These are phyloP conservation scores for Belgica antarctica DNA, from an alignment of 2,888 invertebrate species.

Conservation along the genomic window DNA sequence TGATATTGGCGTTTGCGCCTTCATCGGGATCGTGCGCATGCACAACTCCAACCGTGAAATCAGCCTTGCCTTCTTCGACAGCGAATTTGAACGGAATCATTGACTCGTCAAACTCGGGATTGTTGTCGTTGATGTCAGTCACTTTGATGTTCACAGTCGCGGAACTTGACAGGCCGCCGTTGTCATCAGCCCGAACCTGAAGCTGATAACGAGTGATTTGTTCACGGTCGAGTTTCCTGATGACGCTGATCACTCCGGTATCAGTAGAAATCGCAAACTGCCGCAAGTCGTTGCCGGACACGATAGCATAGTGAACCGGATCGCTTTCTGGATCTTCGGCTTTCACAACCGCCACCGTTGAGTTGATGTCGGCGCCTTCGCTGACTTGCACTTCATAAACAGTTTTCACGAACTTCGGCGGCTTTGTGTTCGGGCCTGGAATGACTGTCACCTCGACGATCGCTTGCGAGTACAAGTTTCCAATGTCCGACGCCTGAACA, in stretches of 20 bases:
- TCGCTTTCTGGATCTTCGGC: conserved; percentile 89
- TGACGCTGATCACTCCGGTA: conserved; percentile 86
- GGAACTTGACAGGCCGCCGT: conserved; percentile 75
- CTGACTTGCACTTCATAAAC: conserved; percentile 85
- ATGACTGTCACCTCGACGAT: conserved; percentile 82
- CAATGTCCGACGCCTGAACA: conserved; percentile 76
- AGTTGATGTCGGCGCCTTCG: conserved; percentile 84
- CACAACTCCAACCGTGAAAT: conserved; percentile 70
- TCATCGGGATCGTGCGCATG: conserved; percentile 84
- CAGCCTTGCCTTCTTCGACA: conserved; percentile 69
- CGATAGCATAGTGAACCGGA: conserved; percentile 77
- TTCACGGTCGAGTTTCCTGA: conserved; percentile 80
- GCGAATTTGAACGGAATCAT: conserved; percentile 74
- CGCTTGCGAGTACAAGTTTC: conserved; percentile 77
- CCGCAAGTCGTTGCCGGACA: conserved; percentile 84
- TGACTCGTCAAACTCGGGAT: conserved; percentile 76
- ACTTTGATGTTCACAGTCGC: conserved; percentile 85
- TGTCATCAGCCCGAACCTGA: conserved; percentile 83
- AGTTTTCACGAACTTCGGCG: conserved; percentile 77
- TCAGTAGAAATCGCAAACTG: conserved; percentile 83
- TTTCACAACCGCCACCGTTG: conserved; percentile 77
- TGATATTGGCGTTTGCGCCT: conserved; percentile 77
- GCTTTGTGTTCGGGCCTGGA: conserved; percentile 77
- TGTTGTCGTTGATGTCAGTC: conserved; percentile 88
- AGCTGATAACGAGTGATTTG: conserved; percentile 84